Percentiles rank a stretch among this genome's conserved stretches.
These are phyloP conservation scores for Girardia tigrina DNA, from an alignment of 2,888 invertebrate species.

Conservation along the genomic window DNA sequence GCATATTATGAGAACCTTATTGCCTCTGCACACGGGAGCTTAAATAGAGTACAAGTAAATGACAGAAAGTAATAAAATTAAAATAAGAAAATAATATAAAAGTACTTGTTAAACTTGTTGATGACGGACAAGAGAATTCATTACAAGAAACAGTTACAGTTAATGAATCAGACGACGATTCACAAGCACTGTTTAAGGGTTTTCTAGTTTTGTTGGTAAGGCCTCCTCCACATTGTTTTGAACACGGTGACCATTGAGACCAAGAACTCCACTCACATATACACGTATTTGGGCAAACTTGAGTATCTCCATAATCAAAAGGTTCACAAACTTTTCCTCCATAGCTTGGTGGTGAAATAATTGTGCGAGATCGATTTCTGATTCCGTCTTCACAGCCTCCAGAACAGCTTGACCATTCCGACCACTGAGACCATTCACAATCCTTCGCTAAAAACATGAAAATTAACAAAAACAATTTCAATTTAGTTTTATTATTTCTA, in stretches of 20 bases:
- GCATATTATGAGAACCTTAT: background rate
- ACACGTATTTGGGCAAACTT: background rate
- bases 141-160: background rate
- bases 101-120: background rate
- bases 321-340: conserved; percentile 6
- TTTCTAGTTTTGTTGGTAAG: background rate
- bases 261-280: conserved; percentile 23
- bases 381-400: conserved; percentile 11
- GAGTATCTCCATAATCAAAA: background rate
- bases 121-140: background rate
- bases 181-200: background rate
- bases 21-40: background rate
- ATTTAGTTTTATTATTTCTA: too few relatives aligned
- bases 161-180: background rate
- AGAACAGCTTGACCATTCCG: conserved; percentile 18
- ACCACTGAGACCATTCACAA: conserved; percentile 29
- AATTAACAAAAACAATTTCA: too few relatives aligned
- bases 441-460: too few relatives aligned
- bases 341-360: background rate
- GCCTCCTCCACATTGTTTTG: conserved; percentile 7
- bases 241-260: conserved; percentile 16
- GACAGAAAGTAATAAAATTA: too few relatives aligned
- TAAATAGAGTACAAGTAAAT: background rate
- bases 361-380: background rate
- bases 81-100: background rate